phyloP scores from a whole-genome alignment of 37 sponge, comb jelly and placozoan species.

The Tethya wilhelma region DNA sequence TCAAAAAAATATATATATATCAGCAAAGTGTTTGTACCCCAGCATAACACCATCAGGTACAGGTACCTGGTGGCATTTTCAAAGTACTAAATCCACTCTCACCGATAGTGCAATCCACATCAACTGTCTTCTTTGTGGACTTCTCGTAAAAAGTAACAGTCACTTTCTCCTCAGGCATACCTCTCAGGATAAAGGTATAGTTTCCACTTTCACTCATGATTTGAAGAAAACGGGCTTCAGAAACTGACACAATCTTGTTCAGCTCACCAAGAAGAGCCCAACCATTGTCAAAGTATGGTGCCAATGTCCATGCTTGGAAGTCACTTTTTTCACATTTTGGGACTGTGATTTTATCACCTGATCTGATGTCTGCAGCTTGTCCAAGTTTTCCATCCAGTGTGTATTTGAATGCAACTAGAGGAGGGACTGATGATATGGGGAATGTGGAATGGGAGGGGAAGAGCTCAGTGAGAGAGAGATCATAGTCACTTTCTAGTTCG shows the following conservation, averaged over 20 bases:
- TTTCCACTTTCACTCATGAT: no score
- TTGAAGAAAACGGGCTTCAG: conserved; percentile 50
- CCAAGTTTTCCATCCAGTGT: conserved; percentile 35
- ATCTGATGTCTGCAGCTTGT: conserved; percentile 3
- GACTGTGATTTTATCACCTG: conserved; percentile 1
- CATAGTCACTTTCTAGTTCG: conserved; percentile 34
- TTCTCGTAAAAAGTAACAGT: conserved; percentile 22
- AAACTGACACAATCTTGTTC: conserved; percentile 60
- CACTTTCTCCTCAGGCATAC: conserved; percentile 63
- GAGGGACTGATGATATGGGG: conserved; percentile 13
- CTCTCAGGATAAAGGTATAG: conserved; percentile 35
- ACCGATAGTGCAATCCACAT: conserved; percentile 37
- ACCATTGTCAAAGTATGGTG: conserved; percentile 48
- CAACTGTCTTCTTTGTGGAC: not conserved
- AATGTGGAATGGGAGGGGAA: conserved; percentile 22
- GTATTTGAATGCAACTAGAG: conserved; percentile 25
- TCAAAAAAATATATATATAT: no score
- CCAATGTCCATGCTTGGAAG: conserved; percentile 63
- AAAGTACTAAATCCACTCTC: not conserved
- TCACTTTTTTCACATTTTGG: conserved; percentile 38
- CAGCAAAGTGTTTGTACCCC: no score
- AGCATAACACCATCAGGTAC: no score
- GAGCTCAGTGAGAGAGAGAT: conserved; percentile 46
- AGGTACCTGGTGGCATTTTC: no score
- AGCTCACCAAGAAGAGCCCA: conserved; percentile 74